Evolutionary conservation across 2,113 vertebrate species (phyloP).

Genomic region (Dolichotis patagonum): DNA sequence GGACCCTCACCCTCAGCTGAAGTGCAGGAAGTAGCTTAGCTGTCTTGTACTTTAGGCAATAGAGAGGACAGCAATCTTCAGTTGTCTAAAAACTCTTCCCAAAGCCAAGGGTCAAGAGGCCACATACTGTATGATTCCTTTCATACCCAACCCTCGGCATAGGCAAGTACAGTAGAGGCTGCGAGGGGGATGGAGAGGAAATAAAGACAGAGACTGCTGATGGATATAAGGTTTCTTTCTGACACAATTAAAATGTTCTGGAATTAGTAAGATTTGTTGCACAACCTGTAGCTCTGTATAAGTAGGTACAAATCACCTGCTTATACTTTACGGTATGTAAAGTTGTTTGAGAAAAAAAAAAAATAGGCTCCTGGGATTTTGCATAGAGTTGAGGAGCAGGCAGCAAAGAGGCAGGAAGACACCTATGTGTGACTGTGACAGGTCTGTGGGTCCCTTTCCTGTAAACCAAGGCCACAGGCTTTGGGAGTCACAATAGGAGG

Average conservation of each 20-base stretch:
- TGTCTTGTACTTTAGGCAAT: neutral
- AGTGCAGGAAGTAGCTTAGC: neutral
- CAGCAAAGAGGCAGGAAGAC: neutral
- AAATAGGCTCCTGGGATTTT: neutral
- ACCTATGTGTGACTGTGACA: neutral
- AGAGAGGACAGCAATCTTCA: neutral
- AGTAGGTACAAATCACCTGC: neutral
- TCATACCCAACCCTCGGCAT: neutral
- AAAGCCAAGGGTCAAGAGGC: slow-evolving; percentile 5
- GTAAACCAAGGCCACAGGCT: neutral
- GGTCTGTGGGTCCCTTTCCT: neutral
- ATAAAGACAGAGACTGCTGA: neutral
- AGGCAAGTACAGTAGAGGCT: neutral
- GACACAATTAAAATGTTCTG: neutral
- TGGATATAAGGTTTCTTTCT: neutral
- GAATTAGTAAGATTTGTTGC: neutral
- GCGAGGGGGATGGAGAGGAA: too few relatives aligned
- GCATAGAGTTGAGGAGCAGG: neutral
- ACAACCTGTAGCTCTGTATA: neutral
- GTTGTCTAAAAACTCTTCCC: slow-evolving; percentile 25
- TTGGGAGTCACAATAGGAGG: neutral
- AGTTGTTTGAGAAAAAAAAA: neutral
- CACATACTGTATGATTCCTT: neutral
- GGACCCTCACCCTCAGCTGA: neutral
- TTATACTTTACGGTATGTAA: neutral